phyloP scores from a whole-genome alignment of 1,140 invertebrate species.

The Drosophila sproati region DNA sequence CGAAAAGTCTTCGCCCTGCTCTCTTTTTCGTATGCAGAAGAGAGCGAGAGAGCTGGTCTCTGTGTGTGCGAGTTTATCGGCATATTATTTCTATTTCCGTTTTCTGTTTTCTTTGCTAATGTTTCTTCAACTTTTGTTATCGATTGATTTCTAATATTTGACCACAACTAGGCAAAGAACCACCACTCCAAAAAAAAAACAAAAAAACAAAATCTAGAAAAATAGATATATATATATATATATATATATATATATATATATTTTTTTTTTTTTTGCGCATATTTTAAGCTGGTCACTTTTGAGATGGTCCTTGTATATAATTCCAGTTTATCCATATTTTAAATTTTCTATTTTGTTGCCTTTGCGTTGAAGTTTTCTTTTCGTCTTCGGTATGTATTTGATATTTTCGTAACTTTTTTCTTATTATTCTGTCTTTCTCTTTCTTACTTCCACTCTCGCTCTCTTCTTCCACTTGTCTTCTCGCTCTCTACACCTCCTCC shows the following conservation, averaged over 20 bases:
- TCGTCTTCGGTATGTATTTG: constrained; percentile 14
- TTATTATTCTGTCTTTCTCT: constrained; percentile 28
- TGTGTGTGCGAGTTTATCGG: constrained; percentile 17
- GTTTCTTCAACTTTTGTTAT: background rate
- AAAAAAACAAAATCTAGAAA: background rate
- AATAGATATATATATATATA: constrained; percentile 22
- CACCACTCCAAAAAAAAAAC: constrained; percentile 1
- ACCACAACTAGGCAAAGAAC: background rate
- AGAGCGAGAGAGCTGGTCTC: constrained; percentile 45
- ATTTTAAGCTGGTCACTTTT: constrained; percentile 93
- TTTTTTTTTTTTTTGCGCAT: constrained; percentile 41
- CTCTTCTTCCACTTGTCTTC: constrained; percentile 40
- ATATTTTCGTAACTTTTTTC: constrained; percentile 19
- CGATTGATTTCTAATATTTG: background rate
- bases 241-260: constrained; percentile 14
- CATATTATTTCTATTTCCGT: constrained; percentile 1
- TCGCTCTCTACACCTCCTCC: constrained; percentile 14
- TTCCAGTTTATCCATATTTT: constrained; percentile 52
- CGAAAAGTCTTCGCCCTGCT: constrained; percentile 15
- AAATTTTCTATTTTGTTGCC: constrained; percentile 14
- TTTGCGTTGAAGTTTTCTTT: constrained; percentile 16
- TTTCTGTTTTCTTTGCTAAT: background rate
- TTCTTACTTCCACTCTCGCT: constrained; percentile 39
- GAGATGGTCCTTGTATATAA: constrained; percentile 95
- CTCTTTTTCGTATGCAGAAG: constrained; percentile 41